Conservation (phyloP, 2,113 vertebrate genomes). For the Dunckerocampus dactyliophorus region DNA sequence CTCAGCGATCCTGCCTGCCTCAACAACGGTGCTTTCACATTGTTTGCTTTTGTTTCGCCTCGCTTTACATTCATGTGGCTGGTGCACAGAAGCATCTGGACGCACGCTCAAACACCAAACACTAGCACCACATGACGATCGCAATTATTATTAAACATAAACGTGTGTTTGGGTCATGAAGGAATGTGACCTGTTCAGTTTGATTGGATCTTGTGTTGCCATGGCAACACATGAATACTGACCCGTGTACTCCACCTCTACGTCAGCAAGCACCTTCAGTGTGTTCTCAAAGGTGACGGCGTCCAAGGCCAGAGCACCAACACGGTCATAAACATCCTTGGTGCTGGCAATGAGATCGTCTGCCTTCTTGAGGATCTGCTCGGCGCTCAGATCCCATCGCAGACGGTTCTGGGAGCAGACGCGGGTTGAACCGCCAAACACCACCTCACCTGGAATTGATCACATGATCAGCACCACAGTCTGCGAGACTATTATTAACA, state of each 20-base stretch:
- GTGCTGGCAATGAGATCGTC: slow-evolving; percentile 79
- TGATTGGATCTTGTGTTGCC: too few relatives aligned
- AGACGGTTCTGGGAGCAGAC: slow-evolving; percentile 70
- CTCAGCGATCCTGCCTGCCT: background rate
- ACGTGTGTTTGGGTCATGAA: too few relatives aligned
- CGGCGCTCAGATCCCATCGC: slow-evolving; percentile 83
- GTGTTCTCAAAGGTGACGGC: slow-evolving; percentile 83
- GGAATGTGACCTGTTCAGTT: too few relatives aligned
- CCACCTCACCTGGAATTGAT: slow-evolving; percentile 68
- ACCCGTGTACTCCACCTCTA: slow-evolving; percentile 93
- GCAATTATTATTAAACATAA: too few relatives aligned
- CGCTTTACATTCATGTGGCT: too few relatives aligned
- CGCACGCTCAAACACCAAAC: background rate
- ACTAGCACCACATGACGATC: too few relatives aligned
- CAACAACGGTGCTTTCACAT: background rate
- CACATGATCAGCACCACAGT: background rate
- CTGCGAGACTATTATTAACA: too few relatives aligned
- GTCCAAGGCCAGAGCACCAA: slow-evolving; percentile 74
- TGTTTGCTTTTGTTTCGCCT: background rate
- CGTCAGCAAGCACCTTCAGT: slow-evolving; percentile 83
- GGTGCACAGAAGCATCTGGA: background rate
- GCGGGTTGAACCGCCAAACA: slow-evolving; percentile 49
- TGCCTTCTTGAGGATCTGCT: slow-evolving; percentile 76
- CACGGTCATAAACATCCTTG: slow-evolving; percentile 84
- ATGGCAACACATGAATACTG: slow-evolving; percentile 6